phyloP scores from a whole-genome alignment of 2,113 vertebrate species.

The Ceratotherium simum region DNA sequence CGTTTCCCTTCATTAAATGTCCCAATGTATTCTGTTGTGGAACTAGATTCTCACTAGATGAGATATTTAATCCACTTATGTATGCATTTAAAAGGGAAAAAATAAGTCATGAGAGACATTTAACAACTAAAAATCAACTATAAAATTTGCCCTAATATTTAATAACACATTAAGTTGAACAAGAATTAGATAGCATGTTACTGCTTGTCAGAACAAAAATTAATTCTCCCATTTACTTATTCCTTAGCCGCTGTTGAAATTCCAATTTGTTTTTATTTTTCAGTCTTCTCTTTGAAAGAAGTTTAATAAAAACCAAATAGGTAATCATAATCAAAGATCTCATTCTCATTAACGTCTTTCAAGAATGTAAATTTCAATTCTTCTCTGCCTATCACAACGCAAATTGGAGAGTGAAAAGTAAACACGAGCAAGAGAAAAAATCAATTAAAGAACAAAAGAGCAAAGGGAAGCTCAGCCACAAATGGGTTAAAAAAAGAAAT shows the following conservation, averaged over 20 bases:
- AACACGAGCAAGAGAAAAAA: conserved; percentile 18
- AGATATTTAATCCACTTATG: neutral
- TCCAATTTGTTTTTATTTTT: neutral
- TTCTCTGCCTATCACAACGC: neutral
- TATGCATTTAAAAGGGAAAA: neutral
- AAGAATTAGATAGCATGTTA: neutral
- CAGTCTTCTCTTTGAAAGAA: neutral
- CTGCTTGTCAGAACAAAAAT: neutral
- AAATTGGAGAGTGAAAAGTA: neutral
- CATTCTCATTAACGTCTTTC: neutral
- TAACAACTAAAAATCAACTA: conserved; percentile 6
- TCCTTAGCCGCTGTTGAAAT: neutral
- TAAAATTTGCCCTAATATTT: neutral
- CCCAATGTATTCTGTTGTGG: neutral
- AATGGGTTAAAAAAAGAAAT: neutral
- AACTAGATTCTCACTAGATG: neutral
- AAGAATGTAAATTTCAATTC: neutral
- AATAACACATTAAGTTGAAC: neutral
- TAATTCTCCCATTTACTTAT: neutral
- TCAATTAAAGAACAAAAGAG: neutral
- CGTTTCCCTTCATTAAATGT: conserved; percentile 10
- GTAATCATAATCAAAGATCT: neutral
- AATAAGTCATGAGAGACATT: neutral
- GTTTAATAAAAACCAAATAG: conserved; percentile 10
- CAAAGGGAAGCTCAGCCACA: neutral